Base-by-base conservation (phyloP, 1,140 invertebrate species). In the Phenacoccus solenopsis region DNA sequence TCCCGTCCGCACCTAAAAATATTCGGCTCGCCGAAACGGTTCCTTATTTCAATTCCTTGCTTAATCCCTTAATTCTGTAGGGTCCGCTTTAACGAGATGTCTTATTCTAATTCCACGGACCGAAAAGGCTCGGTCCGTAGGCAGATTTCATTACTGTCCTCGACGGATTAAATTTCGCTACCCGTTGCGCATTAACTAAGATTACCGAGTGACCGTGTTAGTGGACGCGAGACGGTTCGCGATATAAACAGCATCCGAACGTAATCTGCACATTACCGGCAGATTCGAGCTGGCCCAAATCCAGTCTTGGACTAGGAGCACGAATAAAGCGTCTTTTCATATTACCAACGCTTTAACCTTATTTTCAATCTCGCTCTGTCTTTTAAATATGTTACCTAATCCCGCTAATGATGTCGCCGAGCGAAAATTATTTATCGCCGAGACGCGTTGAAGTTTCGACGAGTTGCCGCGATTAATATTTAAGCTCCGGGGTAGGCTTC, bases 141-240 rank as follows among this genome's bases (percentile, higher is more conserved):
- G 59, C 59, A 64, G 59, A 64, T 64, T 64, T 64, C 59, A 64
- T 64, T 64, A 64, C 59, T 64, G 59, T 64, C 59, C 59, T 64
- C 59, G 59, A 38, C 59, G 59, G 59, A 64, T 64, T 64, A 64
- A 64, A 64, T 64, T 64, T 64, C 25, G 25, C 21, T 64, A 64
- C 59, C 59, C 59, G 59, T 24, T 64, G 10, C 59, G 59, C 59
- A 64, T 64, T 64, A 64, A 64, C 59, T 64, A 64, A 64, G 59
- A 64, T 64, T 64, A 64, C 59, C 22, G 21, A 64, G 59, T 64
- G 59, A 64, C 59, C 59, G 59, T 64, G 21, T 64, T 64, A 64
- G 59, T 27, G 25, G 22, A 64, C n/a, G n/a, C n/a, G n/a, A n/a
- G n/a, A 64, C 59, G 20, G 59, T 27, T 16, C 10, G 25, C 25